A percentile compares a stretch with the other conserved stretches of the same genome.
phyloP scores from a whole-genome alignment of 2,113 vertebrate genomes.

The Clarias magur region DNA sequence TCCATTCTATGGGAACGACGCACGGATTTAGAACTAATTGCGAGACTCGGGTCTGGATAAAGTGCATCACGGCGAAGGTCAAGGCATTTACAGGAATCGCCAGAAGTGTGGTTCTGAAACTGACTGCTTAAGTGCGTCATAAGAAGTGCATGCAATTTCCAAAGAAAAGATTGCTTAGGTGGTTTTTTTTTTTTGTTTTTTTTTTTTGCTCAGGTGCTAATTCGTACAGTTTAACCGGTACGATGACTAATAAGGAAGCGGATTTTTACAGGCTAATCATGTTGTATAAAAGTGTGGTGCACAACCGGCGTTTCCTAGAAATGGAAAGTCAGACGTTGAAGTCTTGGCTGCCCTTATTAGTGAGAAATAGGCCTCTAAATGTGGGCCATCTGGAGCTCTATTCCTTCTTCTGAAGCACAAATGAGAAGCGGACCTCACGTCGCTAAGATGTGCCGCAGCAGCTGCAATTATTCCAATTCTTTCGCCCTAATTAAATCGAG shows the following conservation, averaged over 20 bases:
- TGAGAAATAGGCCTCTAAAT: conserved; percentile 17
- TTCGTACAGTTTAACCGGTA: neutral
- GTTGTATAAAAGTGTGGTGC: neutral
- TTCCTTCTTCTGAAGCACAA: conserved; percentile 36
- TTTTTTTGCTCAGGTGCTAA: neutral
- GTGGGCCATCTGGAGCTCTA: conserved; percentile 40
- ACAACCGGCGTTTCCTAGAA: neutral
- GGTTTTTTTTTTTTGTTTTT: neutral
- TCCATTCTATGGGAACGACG: conserved; percentile 14
- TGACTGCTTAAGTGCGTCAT: neutral
- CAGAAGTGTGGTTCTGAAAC: neutral
- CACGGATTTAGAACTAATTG: conserved; percentile 62
- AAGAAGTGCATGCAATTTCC: neutral
- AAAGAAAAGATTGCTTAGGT: neutral
- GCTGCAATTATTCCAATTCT: conserved; percentile 45
- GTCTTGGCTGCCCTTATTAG: conserved; percentile 33
- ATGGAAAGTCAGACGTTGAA: conserved; percentile 16
- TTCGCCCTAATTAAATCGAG: conserved; percentile 55
- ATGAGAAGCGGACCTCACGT: conserved; percentile 21
- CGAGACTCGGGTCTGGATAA: conserved; percentile 56
- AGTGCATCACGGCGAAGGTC: conserved; percentile 62
- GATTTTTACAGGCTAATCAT: neutral
- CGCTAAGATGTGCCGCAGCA: conserved; percentile 40
- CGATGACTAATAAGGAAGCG: conserved; percentile 18
- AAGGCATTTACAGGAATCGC: conserved; percentile 63